phyloP scores from a whole-genome alignment of 2,797 vertebrate species.

The Manis pentadactyla region DNA sequence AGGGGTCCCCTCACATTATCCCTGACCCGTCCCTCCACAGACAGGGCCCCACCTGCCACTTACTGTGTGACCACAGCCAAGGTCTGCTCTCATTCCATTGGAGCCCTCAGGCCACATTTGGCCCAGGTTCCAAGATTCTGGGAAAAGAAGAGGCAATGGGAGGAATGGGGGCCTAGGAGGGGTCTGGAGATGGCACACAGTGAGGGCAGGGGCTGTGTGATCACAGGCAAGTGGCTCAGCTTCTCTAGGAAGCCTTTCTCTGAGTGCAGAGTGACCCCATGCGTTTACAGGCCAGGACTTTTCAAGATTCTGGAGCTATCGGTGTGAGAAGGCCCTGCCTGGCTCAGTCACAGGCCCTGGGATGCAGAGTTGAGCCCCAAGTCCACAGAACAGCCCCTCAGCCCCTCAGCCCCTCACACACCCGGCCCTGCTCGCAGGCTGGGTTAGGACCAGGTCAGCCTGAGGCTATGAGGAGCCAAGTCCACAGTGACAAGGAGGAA shows the following conservation, averaged over 20 bases:
- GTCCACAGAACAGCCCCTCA: no score
- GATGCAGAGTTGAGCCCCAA: not conserved
- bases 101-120: not conserved
- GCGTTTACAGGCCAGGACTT: no score
- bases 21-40: not conserved
- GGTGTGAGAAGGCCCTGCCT: not conserved
- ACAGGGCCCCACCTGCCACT: not conserved
- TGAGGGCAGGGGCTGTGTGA: not conserved
- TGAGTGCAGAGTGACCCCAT: accelerated
- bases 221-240: not conserved
- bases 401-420: not conserved
- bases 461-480: not conserved
- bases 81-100: not conserved
- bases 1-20: not conserved
- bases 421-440: not conserved
- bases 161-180: accelerated
- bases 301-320: not conserved
- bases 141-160: not conserved
- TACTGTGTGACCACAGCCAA: no score
- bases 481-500: not conserved
- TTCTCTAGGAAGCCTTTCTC: not conserved
- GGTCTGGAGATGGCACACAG: not conserved
- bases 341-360: not conserved
- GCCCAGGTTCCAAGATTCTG: not conserved
- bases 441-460: not conserved